A percentile compares a stretch with the other conserved stretches of the same genome.
These are phyloP conservation scores for Babyrousa celebensis DNA, from an alignment of 2,797 vertebrate genomes.

Conservation along the genomic window DNA sequence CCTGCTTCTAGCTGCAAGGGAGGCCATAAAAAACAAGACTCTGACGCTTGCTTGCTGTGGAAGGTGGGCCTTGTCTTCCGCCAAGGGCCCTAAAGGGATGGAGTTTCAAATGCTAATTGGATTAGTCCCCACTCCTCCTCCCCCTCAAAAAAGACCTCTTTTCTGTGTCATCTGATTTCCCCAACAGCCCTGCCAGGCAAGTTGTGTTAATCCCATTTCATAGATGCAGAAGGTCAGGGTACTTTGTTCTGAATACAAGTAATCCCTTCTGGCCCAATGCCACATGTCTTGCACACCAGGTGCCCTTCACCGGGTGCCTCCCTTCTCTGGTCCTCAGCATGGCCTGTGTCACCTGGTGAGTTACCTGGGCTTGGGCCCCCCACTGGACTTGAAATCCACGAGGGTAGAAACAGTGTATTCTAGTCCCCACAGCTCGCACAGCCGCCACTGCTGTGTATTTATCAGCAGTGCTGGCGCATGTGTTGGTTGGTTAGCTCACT, in stretches of 20 bases:
- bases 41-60: neutral
- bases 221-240: neutral
- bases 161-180: neutral
- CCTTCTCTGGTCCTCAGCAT: neutral
- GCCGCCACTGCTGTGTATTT: neutral
- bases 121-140: no score
- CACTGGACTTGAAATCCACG: neutral
- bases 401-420: neutral
- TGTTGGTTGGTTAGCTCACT: neutral
- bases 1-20: neutral
- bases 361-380: neutral
- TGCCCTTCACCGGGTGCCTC: neutral
- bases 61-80: neutral
- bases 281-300: neutral
- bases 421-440: neutral
- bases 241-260: neutral
- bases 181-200: neutral
- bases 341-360: neutral
- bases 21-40: neutral
- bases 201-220: neutral
- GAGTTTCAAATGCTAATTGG: neutral
- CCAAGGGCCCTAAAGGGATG: neutral
- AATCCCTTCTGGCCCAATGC: neutral
- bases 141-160: neutral
- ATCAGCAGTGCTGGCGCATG: rapidly evolving